phyloP scores from a whole-genome alignment of 2,797 vertebrate species.

The Diplodus puntazzo region DNA sequence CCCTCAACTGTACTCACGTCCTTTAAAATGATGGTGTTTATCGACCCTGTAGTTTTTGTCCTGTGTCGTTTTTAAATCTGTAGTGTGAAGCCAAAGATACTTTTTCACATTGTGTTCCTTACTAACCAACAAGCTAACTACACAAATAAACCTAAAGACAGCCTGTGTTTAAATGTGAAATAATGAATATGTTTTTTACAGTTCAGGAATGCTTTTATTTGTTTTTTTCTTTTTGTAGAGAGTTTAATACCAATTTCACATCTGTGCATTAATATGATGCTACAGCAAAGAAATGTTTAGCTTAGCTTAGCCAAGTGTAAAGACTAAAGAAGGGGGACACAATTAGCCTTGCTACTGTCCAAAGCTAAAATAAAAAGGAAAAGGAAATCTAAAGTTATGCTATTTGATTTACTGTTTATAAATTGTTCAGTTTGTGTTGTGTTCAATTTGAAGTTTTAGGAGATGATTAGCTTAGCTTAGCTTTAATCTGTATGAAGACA shows the following conservation, averaged over 20 bases:
- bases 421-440: too few relatives aligned
- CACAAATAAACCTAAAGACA: background rate
- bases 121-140: background rate
- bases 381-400: too few relatives aligned
- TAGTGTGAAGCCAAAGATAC: background rate
- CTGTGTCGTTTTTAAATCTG: slow-evolving; percentile 11
- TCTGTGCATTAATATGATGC: background rate
- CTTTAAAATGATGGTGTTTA: slow-evolving; percentile 20
- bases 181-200: background rate
- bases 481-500: too few relatives aligned
- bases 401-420: too few relatives aligned
- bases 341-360: too few relatives aligned
- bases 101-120: background rate
- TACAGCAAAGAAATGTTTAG: background rate
- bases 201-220: too few relatives aligned
- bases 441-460: too few relatives aligned
- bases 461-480: too few relatives aligned
- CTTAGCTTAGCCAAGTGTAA: too few relatives aligned
- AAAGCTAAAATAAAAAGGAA: too few relatives aligned
- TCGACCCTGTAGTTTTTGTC: background rate
- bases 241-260: background rate
- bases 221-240: background rate
- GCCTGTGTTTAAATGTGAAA: too few relatives aligned
- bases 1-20: slow-evolving; percentile 24
- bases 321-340: too few relatives aligned